Base-by-base conservation (phyloP, 2,888 invertebrate species). In the Eupeodes latifasciatus region DNA sequence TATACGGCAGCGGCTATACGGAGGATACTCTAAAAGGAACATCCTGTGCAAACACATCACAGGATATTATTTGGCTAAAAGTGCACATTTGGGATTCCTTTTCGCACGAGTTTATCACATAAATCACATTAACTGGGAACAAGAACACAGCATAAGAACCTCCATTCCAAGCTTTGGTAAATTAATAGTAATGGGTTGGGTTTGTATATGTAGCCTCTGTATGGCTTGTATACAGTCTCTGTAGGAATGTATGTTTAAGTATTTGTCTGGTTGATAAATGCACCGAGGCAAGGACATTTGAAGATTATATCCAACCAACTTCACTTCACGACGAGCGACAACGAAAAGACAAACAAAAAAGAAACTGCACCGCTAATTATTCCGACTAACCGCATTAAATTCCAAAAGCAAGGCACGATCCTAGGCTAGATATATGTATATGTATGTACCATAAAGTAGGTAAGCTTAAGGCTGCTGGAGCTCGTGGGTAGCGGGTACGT, bases 171-270 rank as follows among this genome's bases (percentile, higher is more conserved):
- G 72, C 67, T 62, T 72, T 61, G 72, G 66, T 47, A 88, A 88
- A 88, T 88, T 80, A 88, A 84, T 81, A 88, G 84, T 88, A 67
- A 88, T 87, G 72, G 76, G 16, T 14, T 72, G 55, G 9, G n/a
- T n/a, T 67, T 61, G 9, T 40, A 27, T 27, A 27, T 27, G 40
- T 5, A 9, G 40, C 40, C 40, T 9, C 2, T 40, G 40, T 12
- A 10, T 47, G 27, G 27, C 10, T 47, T 10, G 10, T 47, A 47
- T 47, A 11, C 1, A 19, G 47, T 3, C 27, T 27, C 2, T 27
- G 10, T 47, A 47, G 10, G 36, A 36, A 27, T 49, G 40, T 53
- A 34, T 51, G 75, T 66, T 59, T 66, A 64, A 55, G 53, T 62
- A 19, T 75, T 75, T 61, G 75, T 75, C 62, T 51, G 51, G 27